Evolutionary conservation across 64 coral and sea anemone genomes (phyloP).

Genomic region (Porites lutea): DNA sequence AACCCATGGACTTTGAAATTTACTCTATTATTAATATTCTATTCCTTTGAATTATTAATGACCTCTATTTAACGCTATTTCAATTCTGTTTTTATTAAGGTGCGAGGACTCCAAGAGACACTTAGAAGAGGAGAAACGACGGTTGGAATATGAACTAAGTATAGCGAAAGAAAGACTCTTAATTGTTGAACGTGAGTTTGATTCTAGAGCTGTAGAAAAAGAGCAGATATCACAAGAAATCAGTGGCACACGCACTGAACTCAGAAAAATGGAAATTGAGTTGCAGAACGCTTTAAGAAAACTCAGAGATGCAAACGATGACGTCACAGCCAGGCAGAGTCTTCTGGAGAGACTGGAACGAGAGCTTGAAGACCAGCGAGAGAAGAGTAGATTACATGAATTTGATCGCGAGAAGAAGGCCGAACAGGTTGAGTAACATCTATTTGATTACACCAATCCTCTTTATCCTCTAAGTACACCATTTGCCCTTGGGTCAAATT

Average conservation of each 20-base stretch:
- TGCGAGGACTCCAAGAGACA: neutral
- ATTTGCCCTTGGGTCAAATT: too few species aligned
- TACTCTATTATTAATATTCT: too few species aligned
- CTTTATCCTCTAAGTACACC: too few species aligned
- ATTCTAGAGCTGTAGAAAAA: slow-evolving; percentile 27
- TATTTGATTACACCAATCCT: neutral
- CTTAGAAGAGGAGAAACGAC: slow-evolving; percentile 31
- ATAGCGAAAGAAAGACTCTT: slow-evolving; percentile 61
- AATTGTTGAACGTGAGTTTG: slow-evolving; percentile 31
- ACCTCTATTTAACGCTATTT: neutral
- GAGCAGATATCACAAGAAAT: slow-evolving; percentile 38
- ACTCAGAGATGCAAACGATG: slow-evolving; percentile 57
- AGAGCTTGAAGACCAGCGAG: slow-evolving; percentile 71
- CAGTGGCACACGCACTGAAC: slow-evolving; percentile 29
- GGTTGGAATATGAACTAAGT: slow-evolving; percentile 60
- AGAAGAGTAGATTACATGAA: slow-evolving; percentile 8
- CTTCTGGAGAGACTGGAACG: slow-evolving; percentile 55
- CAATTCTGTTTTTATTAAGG: neutral
- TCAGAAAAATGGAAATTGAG: slow-evolving; percentile 69
- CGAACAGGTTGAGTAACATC: neutral
- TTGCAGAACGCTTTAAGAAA: slow-evolving; percentile 47
- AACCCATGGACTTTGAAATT: too few species aligned
- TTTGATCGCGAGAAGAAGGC: slow-evolving; percentile 6
- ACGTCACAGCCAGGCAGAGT: slow-evolving; percentile 54
- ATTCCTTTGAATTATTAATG: too few species aligned